phyloP scores from a whole-genome alignment of 2,888 invertebrate species.

The Chrysolina americana region DNA sequence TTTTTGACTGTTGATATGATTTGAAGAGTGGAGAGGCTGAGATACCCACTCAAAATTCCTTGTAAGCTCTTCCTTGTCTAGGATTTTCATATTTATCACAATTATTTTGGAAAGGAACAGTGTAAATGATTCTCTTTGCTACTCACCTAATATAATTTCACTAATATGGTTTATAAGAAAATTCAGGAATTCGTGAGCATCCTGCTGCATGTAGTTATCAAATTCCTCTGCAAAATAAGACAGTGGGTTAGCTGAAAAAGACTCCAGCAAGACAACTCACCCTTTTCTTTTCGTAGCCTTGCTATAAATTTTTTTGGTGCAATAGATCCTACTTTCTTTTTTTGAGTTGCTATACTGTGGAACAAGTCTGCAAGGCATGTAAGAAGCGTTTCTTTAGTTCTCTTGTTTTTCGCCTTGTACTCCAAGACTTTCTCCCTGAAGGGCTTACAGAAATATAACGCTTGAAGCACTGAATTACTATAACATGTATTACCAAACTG shows the following conservation, averaged over 20 bases:
- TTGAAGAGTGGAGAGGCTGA: too few relatives aligned
- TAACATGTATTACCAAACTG: constrained; percentile 99
- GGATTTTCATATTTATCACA: too few relatives aligned
- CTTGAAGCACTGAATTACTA: constrained; percentile 99
- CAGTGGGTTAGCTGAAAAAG: not conserved
- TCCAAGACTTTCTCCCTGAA: constrained; percentile 98
- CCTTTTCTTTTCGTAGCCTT: constrained; percentile 97
- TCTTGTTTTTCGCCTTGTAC: constrained; percentile 96
- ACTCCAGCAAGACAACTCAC: constrained; percentile 68
- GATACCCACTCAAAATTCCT: too few relatives aligned
- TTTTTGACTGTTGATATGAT: too few relatives aligned
- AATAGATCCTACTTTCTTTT: constrained; percentile 99
- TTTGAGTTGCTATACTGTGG: constrained; percentile 99
- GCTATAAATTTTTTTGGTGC: constrained; percentile 99
- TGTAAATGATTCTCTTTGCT: not conserved
- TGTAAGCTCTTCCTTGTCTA: too few relatives aligned
- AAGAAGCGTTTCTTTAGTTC: constrained; percentile 96
- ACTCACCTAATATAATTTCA: constrained; percentile 94
- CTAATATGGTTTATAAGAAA: constrained; percentile 99
- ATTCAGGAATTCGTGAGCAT: constrained; percentile 99
- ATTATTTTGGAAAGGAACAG: too few relatives aligned
- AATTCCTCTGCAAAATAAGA: constrained; percentile 87
- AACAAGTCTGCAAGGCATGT: constrained; percentile 99
- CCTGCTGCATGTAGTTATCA: constrained; percentile 99
- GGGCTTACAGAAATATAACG: constrained; percentile 98